Conservation (phyloP, 2,888 invertebrate genomes). For the Pilophorus perplexus region DNA sequence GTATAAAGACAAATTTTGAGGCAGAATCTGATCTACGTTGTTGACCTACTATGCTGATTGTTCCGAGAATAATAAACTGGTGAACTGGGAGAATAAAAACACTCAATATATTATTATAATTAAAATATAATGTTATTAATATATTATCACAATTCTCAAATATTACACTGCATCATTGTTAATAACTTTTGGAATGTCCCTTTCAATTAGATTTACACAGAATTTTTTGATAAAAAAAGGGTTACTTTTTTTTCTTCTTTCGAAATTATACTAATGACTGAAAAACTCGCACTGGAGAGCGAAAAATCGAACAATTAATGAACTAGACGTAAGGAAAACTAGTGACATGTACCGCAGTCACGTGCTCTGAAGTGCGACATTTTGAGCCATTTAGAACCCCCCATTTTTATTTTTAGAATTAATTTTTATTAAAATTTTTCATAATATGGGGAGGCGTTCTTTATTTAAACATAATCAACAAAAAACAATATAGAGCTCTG, state of each 20-base stretch:
- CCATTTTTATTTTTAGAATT: constrained; percentile 4
- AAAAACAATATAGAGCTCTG: constrained; percentile 47
- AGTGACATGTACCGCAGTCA: constrained; percentile 33
- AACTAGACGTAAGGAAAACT: constrained; percentile 30
- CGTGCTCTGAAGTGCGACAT: constrained; percentile 28
- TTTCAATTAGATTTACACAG: constrained; percentile 11
- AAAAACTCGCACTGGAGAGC: constrained; percentile 32
- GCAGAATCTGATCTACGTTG: too few relatives aligned
- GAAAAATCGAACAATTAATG: constrained; percentile 20
- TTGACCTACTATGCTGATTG: too few relatives aligned
- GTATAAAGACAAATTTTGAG: too few relatives aligned
- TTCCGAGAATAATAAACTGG: too few relatives aligned
- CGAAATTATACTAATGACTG: constrained; percentile 6
- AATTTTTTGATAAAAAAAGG: background rate
- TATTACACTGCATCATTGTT: constrained; percentile 37
- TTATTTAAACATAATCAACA: constrained; percentile 17
- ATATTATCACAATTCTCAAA: constrained; percentile 46
- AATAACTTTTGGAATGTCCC: constrained; percentile 29
- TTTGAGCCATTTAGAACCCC: constrained; percentile 2
- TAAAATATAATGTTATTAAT: constrained; percentile 45
- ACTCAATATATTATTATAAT: constrained; percentile 40
- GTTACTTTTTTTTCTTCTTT: constrained; percentile 24
- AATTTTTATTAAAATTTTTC: constrained; percentile 42
- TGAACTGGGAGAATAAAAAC: too few relatives aligned
- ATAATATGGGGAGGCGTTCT: background rate